Base-by-base conservation (phyloP, 2,888 invertebrate species). In the Mesochorus sp. region DNA sequence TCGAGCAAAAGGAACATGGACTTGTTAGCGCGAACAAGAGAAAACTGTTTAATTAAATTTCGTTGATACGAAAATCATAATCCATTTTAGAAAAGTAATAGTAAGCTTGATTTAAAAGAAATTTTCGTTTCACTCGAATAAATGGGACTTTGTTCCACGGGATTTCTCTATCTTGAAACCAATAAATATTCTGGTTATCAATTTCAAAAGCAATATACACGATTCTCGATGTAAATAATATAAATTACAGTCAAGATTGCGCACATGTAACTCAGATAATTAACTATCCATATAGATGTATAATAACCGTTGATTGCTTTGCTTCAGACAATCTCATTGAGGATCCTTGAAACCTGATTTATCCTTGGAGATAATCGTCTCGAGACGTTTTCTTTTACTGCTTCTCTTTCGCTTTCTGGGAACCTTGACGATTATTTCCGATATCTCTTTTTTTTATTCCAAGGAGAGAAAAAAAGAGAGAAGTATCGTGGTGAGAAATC, bases 311-410 rank as follows among this genome's bases (percentile, higher is more conserved):
- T 71, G 55, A 75, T 79, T 47, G 53, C 70, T 53, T 34, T 39
- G 17, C 53, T 57, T 39, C 47, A 37, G 53, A 67, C 47, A 64
- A 53, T 71, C 26, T 66, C 34, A 62, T 67, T 61, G 37, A 49
- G 39, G 31, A 75, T 67, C 71, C 75, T 53, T 67, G 71, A 71
- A 66, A 31, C 24, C 61, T 67, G 44, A 71, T 79, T 79, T 59
- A 61, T 59, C 37, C 59, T 71, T 31, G 24, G 59, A 37, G 66
- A 67, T 51, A 74, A 74, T 61, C 59, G 24, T 37, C 19, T 21
- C 19, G 26, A 8, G 24, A 31, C 14, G 21, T 28, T 47, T 51
- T 31, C 55, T 14, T 49, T 59, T 68, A 24, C 21, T 55, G 28
- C 31, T 42, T 8, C 39, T 12, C 24, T n/a, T 34, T 55, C 31